Evolutionary conservation across 2,797 vertebrate genomes (phyloP), one percentile per base, ranked within the genome.

Genomic region (Melanotaenia trifasciata): DNA sequence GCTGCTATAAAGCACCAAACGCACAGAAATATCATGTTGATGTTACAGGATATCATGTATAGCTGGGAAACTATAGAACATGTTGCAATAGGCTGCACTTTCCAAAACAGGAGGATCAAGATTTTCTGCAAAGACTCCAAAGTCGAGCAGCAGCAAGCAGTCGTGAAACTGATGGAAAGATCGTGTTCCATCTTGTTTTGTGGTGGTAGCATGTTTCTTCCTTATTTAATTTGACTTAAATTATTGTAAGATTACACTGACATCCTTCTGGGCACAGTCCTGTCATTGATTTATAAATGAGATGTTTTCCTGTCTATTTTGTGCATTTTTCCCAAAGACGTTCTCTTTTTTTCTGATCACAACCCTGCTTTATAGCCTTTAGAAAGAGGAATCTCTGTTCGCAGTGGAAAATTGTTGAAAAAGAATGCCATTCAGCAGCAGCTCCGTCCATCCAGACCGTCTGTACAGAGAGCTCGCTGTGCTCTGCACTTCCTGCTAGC

Each of bases 341-440:
- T 47, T 32, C 57, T 56, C 54, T 30, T 73, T 74, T 59, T 75
- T 54, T 45, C 50, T 43, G 26, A 47, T 56, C 63, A 76, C 69
- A 76, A 67, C 28, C 32, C 62, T n/a, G 57, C 74, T 72, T 81
- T 71, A 74, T 78, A 61, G 64, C 57, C 62, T 51, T 3, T 26
- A 71, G 67, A 74, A 83, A 84, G 61, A 81, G 67, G 56, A 79
- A 59, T 65, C 76, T 81, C 66, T 90, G 77, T 90, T 85, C 63
- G 64, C 74, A 80, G 43, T 65, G 74, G 69, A 66, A 79, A 64
- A 87, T 85, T 71, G 76, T 73, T 75, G 33, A 47, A 78, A 77
- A 80, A 73, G 78, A 85, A 81, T 86, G 76, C 74, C 36, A 73
- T 74, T 70, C 28, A 69, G 74, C 59, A 47, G 58, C 63, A 28